These are phyloP conservation scores for Heliangelus exortis DNA, from an alignment of 2,797 vertebrate genomes.

Conservation along the genomic window DNA sequence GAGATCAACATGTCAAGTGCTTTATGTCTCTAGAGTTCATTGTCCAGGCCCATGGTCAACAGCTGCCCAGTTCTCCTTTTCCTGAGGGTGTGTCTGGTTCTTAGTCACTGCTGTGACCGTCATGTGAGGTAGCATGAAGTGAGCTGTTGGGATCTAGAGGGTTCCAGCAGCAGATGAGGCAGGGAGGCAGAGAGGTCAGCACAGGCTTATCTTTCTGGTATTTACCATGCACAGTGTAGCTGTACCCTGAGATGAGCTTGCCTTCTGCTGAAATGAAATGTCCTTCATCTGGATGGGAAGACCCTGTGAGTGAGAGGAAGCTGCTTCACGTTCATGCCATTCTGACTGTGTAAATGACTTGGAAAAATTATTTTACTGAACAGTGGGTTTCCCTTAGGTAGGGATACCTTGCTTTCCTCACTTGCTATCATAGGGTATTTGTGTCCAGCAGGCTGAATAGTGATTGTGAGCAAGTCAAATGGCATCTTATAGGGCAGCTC, in stretches of 20 bases:
- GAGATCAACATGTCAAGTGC: not conserved
- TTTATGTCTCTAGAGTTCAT: not conserved
- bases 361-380: not conserved
- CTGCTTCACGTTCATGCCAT: not conserved
- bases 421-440: not conserved
- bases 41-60: not conserved
- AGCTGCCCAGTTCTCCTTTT: conserved; percentile 14
- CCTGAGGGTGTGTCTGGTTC: not conserved
- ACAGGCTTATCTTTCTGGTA: not conserved
- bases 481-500: not conserved
- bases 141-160: not conserved
- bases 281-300: not conserved
- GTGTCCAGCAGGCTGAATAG: not conserved
- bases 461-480: not conserved
- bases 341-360: not conserved
- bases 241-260: not conserved
- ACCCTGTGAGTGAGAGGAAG: not conserved
- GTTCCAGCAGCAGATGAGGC: conserved; percentile 33
- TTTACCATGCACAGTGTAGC: not conserved
- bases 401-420: not conserved
- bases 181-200: conserved; percentile 3
- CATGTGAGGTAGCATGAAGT: not conserved
- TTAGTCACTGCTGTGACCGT: not conserved
- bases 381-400: not conserved
- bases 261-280: not conserved